Conservation (phyloP, 2,113 vertebrate genomes). For the Carettochelys insculpta region DNA sequence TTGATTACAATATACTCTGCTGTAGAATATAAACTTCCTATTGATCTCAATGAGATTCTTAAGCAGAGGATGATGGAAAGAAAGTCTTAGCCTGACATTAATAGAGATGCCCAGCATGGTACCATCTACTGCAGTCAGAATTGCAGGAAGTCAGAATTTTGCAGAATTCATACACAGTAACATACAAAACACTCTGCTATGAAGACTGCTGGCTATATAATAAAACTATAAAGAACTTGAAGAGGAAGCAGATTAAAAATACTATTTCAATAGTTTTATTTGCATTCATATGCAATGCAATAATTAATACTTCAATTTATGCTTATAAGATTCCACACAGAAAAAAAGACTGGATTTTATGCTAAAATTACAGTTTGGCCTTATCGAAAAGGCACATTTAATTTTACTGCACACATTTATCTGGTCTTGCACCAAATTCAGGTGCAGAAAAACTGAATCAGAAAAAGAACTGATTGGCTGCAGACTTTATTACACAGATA, state of each 20-base stretch:
- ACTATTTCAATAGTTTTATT: not conserved
- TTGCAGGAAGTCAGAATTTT: not conserved
- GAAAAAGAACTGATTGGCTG: not conserved
- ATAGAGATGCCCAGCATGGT: rapidly evolving
- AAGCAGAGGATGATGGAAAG: not conserved
- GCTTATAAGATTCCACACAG: not conserved
- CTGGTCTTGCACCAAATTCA: conserved; percentile 1
- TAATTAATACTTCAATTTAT: not conserved
- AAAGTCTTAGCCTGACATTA: not conserved
- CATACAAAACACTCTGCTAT: not conserved
- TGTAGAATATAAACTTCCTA: not conserved
- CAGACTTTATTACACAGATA: conserved; percentile 6
- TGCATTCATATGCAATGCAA: not conserved
- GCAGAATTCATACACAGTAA: not conserved
- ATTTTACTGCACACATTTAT: conserved; percentile 11
- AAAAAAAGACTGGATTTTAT: not conserved
- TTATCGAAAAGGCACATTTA: not conserved
- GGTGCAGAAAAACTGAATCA: not conserved
- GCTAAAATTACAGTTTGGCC: not conserved
- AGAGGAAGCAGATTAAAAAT: not conserved
- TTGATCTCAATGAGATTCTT: not conserved
- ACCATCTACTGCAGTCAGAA: not conserved
- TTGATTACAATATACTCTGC: conserved; percentile 15
- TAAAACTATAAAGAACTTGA: not conserved
- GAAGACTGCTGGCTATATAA: not conserved